Base-by-base conservation (phyloP, 2,113 vertebrate species). In the Tringa solitaria region DNA sequence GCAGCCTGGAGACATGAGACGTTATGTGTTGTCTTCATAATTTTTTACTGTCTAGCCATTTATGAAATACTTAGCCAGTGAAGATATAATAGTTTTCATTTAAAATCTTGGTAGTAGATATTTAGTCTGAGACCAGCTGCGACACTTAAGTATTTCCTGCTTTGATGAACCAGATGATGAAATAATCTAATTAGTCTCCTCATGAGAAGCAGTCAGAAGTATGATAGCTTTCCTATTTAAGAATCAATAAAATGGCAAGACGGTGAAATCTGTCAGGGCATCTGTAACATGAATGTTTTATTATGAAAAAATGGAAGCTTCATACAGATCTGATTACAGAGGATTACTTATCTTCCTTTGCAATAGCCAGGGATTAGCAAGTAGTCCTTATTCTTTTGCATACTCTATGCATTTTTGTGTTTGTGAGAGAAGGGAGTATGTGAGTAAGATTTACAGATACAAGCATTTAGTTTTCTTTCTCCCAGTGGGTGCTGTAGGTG, bases 131-230 rank as follows among this genome's bases (percentile, higher is more conserved):
- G 95, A 95, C 96, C 96, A 97, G 96, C 95, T 97, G 97, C 97
- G 96, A 97, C 95, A 97, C 96, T 96, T 97, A 81, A 97, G 96
- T 95, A 98, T 98, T 98, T 98, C 97, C 95, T 97, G 95, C 93
- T 97, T 97, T 96, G 96, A 97, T 97, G 95, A 97, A 95, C 95
- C 96, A 98, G 96, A 97, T 94, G 91, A 98, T 97, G 91, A 95
- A 96, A 97, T 97, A 97, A 98, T 97, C 90, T 95, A 97, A 97
- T 97, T 98, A 97, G 92, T 96, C 74, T 93, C 77, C 86, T 93
- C 82, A 94, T 94, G 95, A 97, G 96, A 88, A 97, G 91, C 88
- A 95, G 96, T 95, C 93, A 96, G 88, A 94, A 96, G 74, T 96
- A 93, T 78, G 93, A 95, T 87, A 92, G 86, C 54, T 95, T 94